Conservation (phyloP, 2,888 invertebrate species). For the Orgyia antiqua region DNA sequence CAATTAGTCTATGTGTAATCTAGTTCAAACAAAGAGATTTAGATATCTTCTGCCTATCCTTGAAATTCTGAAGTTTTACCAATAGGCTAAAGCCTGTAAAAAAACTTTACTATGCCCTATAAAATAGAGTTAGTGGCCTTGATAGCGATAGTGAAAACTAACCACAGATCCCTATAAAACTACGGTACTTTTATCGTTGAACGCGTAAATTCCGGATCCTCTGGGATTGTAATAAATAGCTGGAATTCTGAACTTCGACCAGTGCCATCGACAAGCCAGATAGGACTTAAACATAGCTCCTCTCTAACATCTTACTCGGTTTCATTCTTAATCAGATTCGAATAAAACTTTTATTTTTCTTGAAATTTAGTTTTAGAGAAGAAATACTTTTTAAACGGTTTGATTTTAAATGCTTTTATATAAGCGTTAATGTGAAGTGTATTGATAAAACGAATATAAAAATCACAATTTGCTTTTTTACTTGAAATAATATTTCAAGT, state of each 20-base stretch:
- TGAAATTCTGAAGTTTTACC: too few species aligned
- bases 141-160: slow-evolving; percentile 27
- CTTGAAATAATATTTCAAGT: too few species aligned
- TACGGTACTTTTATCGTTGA: slow-evolving; percentile 55
- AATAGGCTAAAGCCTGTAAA: too few species aligned
- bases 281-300: slow-evolving; percentile 44
- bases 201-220: slow-evolving; percentile 65
- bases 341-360: slow-evolving; percentile 9
- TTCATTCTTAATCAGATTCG: slow-evolving; percentile 14
- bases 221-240: slow-evolving; percentile 71
- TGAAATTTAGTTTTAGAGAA: not conserved
- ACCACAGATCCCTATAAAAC: slow-evolving; percentile 31
- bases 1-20: too few species aligned
- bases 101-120: slow-evolving; percentile 22
- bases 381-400: too few species aligned
- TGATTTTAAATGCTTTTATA: too few species aligned
- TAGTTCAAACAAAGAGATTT: too few species aligned
- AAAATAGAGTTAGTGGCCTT: slow-evolving; percentile 27
- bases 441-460: too few species aligned
- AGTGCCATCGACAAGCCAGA: slow-evolving; percentile 56
- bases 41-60: too few species aligned
- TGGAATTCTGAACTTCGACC: slow-evolving; percentile 69
- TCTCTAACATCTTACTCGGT: slow-evolving; percentile 16
- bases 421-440: too few species aligned
- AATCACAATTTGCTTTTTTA: too few species aligned